Evolutionary conservation across 1,140 invertebrate genomes (phyloP), one percentile per base, ranked within the genome.

Genomic region (Drosophila elegans): DNA sequence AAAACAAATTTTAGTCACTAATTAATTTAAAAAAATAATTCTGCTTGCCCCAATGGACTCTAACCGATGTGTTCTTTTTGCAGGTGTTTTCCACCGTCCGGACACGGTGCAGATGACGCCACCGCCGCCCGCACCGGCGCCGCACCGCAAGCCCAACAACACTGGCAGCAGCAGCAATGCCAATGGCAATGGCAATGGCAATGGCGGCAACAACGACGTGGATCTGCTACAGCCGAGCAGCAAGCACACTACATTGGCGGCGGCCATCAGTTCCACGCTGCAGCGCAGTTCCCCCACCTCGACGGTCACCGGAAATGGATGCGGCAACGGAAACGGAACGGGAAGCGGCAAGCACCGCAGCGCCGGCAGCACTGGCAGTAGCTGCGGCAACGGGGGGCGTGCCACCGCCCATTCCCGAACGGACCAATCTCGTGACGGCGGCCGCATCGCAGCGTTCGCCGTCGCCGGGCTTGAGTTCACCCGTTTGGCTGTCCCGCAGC

Each of bases 51-150:
- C n/a, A n/a, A n/a, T n/a, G n/a, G n/a, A n/a, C n/a, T n/a, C n/a
- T 21, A 21, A 21, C 0, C 16, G 16, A 21, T 32, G 4, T 3
- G 4, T 29, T 29, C 5, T 46, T n/a, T 7, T 41, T 21, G 0
- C 45, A 92, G 91, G 86, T 62, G 86, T 92, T 67, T 92, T 92
- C 67, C 91, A 92, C 67, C 89, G 91, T 4, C 84, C 90, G 55
- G 91, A 92, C 29, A 91, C 91, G 89, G 89, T 90, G 64, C 91
- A 92, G 48, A 90, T 91, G 80, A 92, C 91, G 42, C 91, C 91
- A 11, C 91, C 91, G n/a, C 91, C 91, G 29, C 91, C 91, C 11
- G 91, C 91, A 5, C 91, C 91, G 29, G 91, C 91, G 42, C 91
- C 91, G 27, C 91, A 92, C 56, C 88, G 91, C 52, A 91, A 92